Percentiles rank a stretch among this genome's conserved stretches.
phyloP scores from a whole-genome alignment of 2,797 vertebrate genomes.

The Emydoidea blandingii region DNA sequence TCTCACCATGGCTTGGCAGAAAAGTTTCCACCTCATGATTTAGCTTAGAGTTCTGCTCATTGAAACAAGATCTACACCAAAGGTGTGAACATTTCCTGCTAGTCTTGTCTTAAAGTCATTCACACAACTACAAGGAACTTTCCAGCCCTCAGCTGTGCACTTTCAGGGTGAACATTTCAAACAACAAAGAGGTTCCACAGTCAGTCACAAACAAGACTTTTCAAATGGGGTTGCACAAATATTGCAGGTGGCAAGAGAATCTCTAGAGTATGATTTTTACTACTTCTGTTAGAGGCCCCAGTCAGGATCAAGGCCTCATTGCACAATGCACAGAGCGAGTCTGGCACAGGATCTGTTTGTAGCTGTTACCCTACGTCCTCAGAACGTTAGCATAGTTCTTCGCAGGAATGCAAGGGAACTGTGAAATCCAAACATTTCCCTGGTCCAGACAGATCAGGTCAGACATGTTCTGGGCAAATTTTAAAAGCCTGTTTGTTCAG shows the following conservation, averaged over 20 bases:
- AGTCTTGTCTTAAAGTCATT: not conserved
- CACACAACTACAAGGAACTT: not conserved
- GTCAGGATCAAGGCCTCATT: not conserved
- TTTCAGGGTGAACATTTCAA: not conserved
- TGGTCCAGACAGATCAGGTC: not conserved
- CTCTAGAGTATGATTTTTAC: not conserved
- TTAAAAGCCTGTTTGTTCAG: not conserved
- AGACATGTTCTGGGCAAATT: not conserved
- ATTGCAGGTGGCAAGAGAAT: not conserved
- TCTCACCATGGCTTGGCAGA: not conserved
- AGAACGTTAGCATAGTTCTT: not conserved
- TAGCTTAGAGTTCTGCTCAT: not conserved
- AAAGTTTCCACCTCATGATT: not conserved
- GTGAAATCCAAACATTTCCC: not conserved
- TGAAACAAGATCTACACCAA: not conserved
- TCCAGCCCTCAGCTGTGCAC: not conserved
- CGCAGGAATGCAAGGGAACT: not conserved
- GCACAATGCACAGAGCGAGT: not conserved
- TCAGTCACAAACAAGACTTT: not conserved
- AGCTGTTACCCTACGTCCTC: not conserved
- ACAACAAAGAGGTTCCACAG: not conserved
- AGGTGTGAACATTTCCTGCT: not conserved
- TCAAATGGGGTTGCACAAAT: not conserved
- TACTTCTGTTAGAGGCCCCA: not conserved
- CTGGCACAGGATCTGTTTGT: not conserved